These are phyloP conservation scores for Trachurus trachurus DNA, from an alignment of 2,797 vertebrate genomes.

Conservation along the genomic window DNA sequence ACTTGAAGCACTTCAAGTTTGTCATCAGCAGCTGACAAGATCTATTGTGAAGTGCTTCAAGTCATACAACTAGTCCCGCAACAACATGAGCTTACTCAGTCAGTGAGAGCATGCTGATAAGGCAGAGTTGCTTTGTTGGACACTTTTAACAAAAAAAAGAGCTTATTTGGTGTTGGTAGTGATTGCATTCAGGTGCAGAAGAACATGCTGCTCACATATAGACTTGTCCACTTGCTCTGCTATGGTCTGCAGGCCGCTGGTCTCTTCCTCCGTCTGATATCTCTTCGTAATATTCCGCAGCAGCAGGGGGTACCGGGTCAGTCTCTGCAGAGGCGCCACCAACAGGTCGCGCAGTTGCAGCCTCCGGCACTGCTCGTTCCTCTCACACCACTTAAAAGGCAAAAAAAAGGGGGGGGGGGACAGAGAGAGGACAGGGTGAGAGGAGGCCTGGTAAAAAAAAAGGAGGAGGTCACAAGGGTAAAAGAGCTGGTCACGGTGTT, in stretches of 20 bases:
- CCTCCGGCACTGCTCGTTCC: conserved; percentile 88
- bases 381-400: conserved; percentile 90
- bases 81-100: background rate
- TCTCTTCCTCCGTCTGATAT: conserved; percentile 81
- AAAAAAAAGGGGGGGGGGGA: conserved; percentile 34
- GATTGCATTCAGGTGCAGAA: background rate
- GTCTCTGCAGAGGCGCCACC: conserved; percentile 90
- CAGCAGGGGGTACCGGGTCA: conserved; percentile 91
- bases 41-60: background rate
- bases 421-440: conserved; percentile 28
- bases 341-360: conserved; percentile 91
- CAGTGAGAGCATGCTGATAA: conserved; percentile 11
- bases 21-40: conserved; percentile 8
- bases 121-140: background rate
- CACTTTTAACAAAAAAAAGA: background rate
- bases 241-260: conserved; percentile 81
- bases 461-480: conserved; percentile 38
- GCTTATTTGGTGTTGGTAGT: background rate
- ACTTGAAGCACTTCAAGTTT: background rate
- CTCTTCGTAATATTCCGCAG: conserved; percentile 91
- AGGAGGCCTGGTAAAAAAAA: conserved; percentile 25
- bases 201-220: conserved; percentile 85
- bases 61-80: background rate
- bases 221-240: conserved; percentile 92
- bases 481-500: conserved; percentile 13